Base-by-base conservation (phyloP, 2,888 invertebrate species). In the Agonopterix heracliana region DNA sequence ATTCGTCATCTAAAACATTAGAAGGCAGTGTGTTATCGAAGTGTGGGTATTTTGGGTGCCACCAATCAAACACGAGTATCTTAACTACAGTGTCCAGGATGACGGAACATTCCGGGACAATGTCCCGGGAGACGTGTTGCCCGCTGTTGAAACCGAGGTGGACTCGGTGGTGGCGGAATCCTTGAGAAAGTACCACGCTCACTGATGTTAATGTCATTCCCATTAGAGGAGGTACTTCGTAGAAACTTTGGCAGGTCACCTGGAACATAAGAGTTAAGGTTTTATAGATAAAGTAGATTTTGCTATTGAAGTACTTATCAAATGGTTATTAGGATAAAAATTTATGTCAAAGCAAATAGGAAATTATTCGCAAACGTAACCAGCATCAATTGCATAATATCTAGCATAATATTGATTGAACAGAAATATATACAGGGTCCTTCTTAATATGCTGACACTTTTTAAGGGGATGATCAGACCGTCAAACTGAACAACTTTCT, bases 121-220 rank as follows among this genome's bases (percentile, higher is more conserved):
- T 67, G 12, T 78, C 62, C 51, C 65, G 68, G 1, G 71, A 71
- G 8, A 76, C 60, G 11, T 76, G 67, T 36, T 64, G 53, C n/a
- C 79, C 70, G 0, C 68, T 71, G 54, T 73, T 81, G 63, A 87
- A 93, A 34, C 89, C 89, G 14, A 93, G 71, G 47, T 90, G 87
- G 2, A 93, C 68, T 5, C 88, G 73, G 52, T 91, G 88, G 55
- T 90, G 82, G 0, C 87, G 72, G 57, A 90, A 89, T 0, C 90
- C 90, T 44, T 89, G 89, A 0, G 91, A 88, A 9, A 92, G 74
- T 1, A 78, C 82, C 51, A 92, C 72, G 44, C 83, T 83, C 0
- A 91, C 90, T 0, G 88, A 88, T 43, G 89, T 89, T 36, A 93
- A 66, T 0, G 89, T 90, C 74, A 91, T 82, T 0, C 93, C 92